Evolutionary conservation across 2,797 vertebrate genomes (phyloP).

Genomic region (Argentina silus): DNA sequence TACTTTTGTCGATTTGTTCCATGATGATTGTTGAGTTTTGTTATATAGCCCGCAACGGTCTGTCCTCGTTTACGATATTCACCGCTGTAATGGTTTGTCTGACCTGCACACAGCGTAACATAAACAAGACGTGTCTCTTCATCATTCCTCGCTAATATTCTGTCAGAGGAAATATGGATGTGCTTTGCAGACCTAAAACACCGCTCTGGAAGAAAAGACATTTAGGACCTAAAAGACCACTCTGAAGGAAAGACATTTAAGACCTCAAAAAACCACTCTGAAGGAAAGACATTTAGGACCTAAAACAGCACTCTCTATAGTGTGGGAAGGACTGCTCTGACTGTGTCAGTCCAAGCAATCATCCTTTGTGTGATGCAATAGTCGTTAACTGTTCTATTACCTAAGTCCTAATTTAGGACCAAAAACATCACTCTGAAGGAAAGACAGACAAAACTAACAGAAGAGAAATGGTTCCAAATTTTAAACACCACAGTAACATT

Average conservation of each 20-base stretch:
- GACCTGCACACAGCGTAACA: background rate
- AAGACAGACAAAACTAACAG: no score
- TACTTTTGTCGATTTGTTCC: background rate
- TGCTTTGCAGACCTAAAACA: background rate
- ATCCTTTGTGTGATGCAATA: background rate
- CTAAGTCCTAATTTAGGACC: no score
- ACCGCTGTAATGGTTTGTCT: background rate
- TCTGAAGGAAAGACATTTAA: no score
- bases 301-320: no score
- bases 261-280: no score
- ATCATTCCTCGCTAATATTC: background rate
- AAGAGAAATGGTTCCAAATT: constrained; percentile 3
- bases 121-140: background rate
- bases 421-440: no score
- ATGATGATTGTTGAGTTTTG: background rate
- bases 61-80: background rate
- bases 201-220: background rate
- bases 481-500: constrained; percentile 18
- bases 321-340: no score
- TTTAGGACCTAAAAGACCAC: no score
- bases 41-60: background rate
- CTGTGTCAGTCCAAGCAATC: background rate
- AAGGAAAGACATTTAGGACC: no score
- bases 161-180: background rate
- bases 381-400: background rate